Evolutionary conservation across 2,888 invertebrate species (phyloP).

Genomic region (Ectemnius cavifrons): DNA sequence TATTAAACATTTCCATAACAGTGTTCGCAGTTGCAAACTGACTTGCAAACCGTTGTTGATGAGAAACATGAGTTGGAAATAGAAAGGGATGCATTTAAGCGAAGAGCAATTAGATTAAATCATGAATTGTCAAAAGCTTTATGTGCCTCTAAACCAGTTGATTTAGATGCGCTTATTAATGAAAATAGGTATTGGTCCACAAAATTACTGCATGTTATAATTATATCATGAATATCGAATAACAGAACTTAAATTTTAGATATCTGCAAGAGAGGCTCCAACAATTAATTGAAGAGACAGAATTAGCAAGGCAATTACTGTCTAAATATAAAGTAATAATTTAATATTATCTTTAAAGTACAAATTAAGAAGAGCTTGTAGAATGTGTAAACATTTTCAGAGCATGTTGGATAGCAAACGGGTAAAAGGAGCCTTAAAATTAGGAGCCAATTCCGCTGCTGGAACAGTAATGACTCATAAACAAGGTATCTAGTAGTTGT

Average conservation of each 20-base stretch:
- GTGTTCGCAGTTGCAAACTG: constrained; percentile 87
- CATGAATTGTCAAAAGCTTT: constrained; percentile 87
- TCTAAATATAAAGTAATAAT: constrained; percentile 85
- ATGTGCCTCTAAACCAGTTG: constrained; percentile 81
- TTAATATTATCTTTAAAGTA: not conserved
- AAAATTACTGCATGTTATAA: too few relatives aligned
- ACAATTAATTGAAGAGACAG: constrained; percentile 88
- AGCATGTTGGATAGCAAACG: constrained; percentile 86
- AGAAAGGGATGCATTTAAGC: constrained; percentile 90
- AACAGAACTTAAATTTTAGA: constrained; percentile 65
- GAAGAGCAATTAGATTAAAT: constrained; percentile 89
- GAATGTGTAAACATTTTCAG: constrained; percentile 76
- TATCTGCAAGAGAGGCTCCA: constrained; percentile 89
- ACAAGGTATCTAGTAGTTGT: constrained; percentile 81
- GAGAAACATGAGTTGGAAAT: constrained; percentile 91
- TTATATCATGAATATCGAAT: not conserved
- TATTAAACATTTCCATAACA: constrained; percentile 69
- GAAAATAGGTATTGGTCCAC: constrained; percentile 83
- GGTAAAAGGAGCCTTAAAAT: constrained; percentile 85
- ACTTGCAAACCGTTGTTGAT: constrained; percentile 88
- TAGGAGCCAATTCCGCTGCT: constrained; percentile 83
- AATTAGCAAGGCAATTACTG: constrained; percentile 85
- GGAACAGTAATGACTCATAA: constrained; percentile 89
- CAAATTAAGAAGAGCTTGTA: not conserved
- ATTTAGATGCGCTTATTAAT: constrained; percentile 88